These are phyloP conservation scores for Salvelinus alpinus DNA, from an alignment of 2,113 vertebrate genomes.

Conservation along the genomic window DNA sequence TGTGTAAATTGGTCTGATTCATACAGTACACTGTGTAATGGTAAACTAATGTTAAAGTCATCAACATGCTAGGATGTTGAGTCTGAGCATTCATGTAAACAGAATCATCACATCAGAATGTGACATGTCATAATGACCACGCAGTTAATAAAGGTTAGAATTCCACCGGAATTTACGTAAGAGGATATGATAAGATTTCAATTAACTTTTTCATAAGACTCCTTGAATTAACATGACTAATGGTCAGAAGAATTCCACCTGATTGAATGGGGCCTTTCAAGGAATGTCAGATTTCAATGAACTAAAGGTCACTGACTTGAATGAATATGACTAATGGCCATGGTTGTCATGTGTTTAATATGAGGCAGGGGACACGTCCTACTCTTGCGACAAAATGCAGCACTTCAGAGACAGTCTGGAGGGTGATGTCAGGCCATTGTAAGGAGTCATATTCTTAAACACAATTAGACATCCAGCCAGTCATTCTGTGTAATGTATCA, in stretches of 20 bases:
- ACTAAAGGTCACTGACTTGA: too few species aligned
- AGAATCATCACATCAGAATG: conserved; percentile 28
- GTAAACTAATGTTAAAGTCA: conserved; percentile 28
- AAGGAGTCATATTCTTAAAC: conserved; percentile 30
- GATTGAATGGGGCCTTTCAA: too few species aligned
- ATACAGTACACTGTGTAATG: conserved; percentile 18
- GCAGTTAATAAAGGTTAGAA: not conserved
- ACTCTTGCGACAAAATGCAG: too few species aligned
- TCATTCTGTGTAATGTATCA: conserved; percentile 49
- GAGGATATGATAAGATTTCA: not conserved
- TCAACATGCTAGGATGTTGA: conserved; percentile 27
- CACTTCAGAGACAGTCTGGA: conserved; percentile 1
- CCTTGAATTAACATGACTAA: not conserved
- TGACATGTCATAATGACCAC: not conserved
- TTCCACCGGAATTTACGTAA: too few species aligned
- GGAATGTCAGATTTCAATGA: too few species aligned
- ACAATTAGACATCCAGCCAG: conserved; percentile 63
- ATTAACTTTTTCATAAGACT: too few species aligned
- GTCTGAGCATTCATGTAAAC: conserved; percentile 22
- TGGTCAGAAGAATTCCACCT: not conserved
- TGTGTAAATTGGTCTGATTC: conserved; percentile 39
- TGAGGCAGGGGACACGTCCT: not conserved
- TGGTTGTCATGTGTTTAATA: not conserved
- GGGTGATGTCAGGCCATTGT: conserved; percentile 43
- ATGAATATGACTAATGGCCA: not conserved